Base-by-base conservation (phyloP, 2,113 vertebrate genomes). In the Sminthopsis crassicaudata region DNA sequence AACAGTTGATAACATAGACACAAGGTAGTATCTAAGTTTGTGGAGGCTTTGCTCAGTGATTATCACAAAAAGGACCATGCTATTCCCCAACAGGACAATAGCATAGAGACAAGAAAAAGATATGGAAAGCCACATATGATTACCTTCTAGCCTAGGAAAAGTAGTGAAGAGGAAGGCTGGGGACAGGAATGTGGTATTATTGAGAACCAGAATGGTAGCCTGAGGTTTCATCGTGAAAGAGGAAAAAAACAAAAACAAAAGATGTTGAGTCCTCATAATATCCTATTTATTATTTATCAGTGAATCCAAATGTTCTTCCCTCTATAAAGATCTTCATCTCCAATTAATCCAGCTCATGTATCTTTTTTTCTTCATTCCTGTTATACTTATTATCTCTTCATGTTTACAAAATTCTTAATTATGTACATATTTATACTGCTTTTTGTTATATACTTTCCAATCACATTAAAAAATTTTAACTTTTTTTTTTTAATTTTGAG, bases 21-120 rank as follows among this genome's bases (percentile, higher is more conserved):
- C 94, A 95, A 98, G 98, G 7, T 97, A 97, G 93, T 96, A 96
- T 97, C 96, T 97, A 7, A 98, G 98, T 30, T 98, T 91, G 0
- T 98, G 98, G 16, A 98, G 97, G 53, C 1, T 94, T 16, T 12
- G 91, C 9, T 97, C 91, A 46, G 91, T 50, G 0, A 53, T 53
- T 46, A 98, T 93, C 0, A 97, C 26, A 0, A 98, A 89, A 1
- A 98, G 57, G 76, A 98, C 94, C 91, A 27, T 57, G 46, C 46
- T 55, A 8, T 98, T 98, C 22, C 98, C 98, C 92, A 98, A 52
- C 91, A 98, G 16, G 9, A 96, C 96, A 46, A 95, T 6, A 14
- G 53, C 8, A 23, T 97, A 96, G 6, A 96, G 94, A n/a, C 96
- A 46, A 90, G 94, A 98, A 90, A 98, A 94, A 0, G 92, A 98